Evolutionary conservation across 2,888 invertebrate species (phyloP).

Genomic region (Osmoderma eremita): DNA sequence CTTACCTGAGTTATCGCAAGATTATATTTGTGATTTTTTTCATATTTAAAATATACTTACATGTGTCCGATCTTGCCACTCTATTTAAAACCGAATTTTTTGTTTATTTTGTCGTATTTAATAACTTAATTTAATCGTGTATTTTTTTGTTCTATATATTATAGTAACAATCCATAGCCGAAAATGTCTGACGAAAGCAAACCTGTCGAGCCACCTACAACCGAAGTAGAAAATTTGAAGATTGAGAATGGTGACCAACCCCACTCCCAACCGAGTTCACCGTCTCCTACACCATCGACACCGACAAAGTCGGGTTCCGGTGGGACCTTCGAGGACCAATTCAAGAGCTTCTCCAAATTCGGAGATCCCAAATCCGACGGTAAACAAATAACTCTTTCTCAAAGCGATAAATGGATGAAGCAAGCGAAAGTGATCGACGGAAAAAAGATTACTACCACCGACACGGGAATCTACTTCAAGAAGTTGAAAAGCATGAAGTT

Average conservation of each 20-base stretch:
- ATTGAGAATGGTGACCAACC: conserved; percentile 66
- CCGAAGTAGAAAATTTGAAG: conserved; percentile 68
- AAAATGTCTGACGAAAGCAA: conserved; percentile 39
- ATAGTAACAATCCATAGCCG: conserved; percentile 3
- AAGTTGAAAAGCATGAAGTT: conserved; percentile 87
- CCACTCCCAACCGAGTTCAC: conserved; percentile 46
- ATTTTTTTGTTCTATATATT: conserved; percentile 11
- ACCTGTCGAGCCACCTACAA: conserved; percentile 47
- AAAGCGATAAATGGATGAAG: conserved; percentile 96
- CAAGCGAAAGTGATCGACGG: conserved; percentile 86
- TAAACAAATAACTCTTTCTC: conserved; percentile 84
- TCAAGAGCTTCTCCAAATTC: conserved; percentile 88
- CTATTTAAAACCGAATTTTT: no score
- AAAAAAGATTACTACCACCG: conserved; percentile 90
- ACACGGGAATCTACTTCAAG: conserved; percentile 92
- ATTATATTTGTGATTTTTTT: no score
- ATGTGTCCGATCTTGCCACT: no score
- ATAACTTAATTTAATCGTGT: neutral
- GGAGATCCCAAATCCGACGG: conserved; percentile 91
- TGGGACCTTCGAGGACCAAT: conserved; percentile 72
- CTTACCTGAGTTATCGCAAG: no score
- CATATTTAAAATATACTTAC: no score
- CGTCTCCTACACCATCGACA: conserved; percentile 48
- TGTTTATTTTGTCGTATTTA: no score
- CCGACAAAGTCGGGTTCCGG: conserved; percentile 44